Evolutionary conservation across 2,113 vertebrate genomes (phyloP).

Genomic region (zebrafish (Danio rerio)): DNA sequence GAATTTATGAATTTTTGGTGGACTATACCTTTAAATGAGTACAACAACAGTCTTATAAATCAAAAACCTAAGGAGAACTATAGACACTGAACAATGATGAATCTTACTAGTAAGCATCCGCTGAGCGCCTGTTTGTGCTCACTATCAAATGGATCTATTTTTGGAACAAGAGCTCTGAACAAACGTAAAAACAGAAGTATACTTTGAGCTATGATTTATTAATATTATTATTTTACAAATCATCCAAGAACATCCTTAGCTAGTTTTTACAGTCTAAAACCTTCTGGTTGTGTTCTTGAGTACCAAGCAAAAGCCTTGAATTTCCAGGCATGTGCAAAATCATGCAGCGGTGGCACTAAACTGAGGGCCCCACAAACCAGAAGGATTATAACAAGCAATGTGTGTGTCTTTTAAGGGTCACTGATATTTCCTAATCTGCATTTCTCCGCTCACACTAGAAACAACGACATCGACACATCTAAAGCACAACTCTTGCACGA

Average conservation of each 20-base stretch:
- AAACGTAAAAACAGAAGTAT: too few species aligned
- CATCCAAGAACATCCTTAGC: background rate
- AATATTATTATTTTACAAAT: background rate
- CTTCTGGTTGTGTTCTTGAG: slow-evolving; percentile 1
- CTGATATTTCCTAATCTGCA: background rate
- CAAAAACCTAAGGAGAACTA: too few species aligned
- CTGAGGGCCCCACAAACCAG: slow-evolving; percentile 29
- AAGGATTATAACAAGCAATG: background rate
- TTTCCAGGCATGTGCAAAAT: slow-evolving; percentile 42
- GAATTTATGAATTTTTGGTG: too few species aligned
- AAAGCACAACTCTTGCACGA: slow-evolving; percentile 17
- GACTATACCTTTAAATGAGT: too few species aligned
- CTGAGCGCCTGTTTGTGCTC: too few species aligned
- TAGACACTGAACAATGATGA: too few species aligned
- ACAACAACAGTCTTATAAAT: too few species aligned
- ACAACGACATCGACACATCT: background rate
- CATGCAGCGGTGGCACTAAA: slow-evolving; percentile 43
- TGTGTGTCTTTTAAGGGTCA: background rate
- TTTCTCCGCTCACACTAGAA: slow-evolving; percentile 10
- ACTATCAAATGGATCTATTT: too few species aligned
- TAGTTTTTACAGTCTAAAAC: slow-evolving; percentile 17
- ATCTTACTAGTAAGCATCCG: too few species aligned
- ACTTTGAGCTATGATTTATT: too few species aligned
- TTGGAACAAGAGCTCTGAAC: too few species aligned
- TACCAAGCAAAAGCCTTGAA: slow-evolving; percentile 34